Percentiles rank a stretch among this genome's conserved stretches.
Conservation (phyloP, 2,797 vertebrate genomes). For the Percopsis omiscomaycus region DNA sequence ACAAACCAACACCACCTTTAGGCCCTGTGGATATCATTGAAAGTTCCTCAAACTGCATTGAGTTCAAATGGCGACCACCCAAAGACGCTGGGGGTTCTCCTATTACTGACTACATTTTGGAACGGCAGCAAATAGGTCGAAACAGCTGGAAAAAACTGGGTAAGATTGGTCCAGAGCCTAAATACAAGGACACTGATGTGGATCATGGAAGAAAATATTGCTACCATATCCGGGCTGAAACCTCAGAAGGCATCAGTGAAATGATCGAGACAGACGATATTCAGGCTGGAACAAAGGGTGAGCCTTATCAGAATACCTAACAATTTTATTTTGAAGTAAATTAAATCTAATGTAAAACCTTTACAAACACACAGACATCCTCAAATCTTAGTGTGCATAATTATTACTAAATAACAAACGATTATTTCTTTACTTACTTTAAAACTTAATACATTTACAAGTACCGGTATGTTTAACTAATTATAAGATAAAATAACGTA, state of each 20-base stretch:
- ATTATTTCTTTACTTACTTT: too few species aligned
- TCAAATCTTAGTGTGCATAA: too few species aligned
- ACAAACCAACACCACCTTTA: slow-evolving; percentile 83
- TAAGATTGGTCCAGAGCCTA: slow-evolving; percentile 73
- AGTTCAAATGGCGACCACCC: slow-evolving; percentile 84
- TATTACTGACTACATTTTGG: slow-evolving; percentile 79
- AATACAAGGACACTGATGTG: slow-evolving; percentile 80
- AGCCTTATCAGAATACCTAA: slow-evolving; percentile 26
- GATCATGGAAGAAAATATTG: slow-evolving; percentile 85
- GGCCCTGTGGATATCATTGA: slow-evolving; percentile 84
- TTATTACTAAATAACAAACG: too few species aligned
- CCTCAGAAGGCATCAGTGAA: slow-evolving; percentile 78
- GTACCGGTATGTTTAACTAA: too few species aligned
- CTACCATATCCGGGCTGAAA: slow-evolving; percentile 85
- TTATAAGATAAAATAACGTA: too few species aligned
- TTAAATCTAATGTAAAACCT: too few species aligned
- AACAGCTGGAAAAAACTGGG: slow-evolving; percentile 85
- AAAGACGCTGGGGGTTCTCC: slow-evolving; percentile 83
- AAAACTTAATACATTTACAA: too few species aligned
- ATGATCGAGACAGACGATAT: slow-evolving; percentile 84
- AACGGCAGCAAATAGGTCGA: slow-evolving; percentile 83
- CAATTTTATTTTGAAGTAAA: too few species aligned
- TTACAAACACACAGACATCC: too few species aligned
- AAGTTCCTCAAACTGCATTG: slow-evolving; percentile 70
- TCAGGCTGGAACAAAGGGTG: slow-evolving; percentile 85